phyloP scores from a whole-genome alignment of 2,113 vertebrate genomes.

The Clarias gariepinus region DNA sequence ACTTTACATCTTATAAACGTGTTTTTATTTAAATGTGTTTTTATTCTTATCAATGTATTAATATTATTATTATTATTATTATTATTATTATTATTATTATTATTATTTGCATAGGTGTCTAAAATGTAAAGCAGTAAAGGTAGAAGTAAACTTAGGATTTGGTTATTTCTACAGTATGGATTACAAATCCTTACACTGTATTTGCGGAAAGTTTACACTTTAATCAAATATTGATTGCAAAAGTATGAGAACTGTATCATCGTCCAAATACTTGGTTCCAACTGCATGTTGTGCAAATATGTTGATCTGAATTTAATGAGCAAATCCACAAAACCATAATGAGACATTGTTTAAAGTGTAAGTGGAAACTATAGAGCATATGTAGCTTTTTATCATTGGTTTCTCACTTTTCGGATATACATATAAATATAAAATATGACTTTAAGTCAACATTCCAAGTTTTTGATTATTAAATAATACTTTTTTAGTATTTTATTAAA shows the following conservation, averaged over 20 bases:
- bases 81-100: no score
- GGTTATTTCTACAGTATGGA: background rate
- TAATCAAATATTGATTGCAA: background rate
- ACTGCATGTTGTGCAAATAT: background rate
- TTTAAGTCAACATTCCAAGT: no score
- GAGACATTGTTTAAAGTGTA: no score
- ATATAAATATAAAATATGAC: no score
- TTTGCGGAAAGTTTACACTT: background rate
- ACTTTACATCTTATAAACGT: background rate
- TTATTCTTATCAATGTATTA: no score
- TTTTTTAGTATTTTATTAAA: background rate
- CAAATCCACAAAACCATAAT: no score
- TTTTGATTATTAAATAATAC: background rate
- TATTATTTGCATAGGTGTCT: background rate
- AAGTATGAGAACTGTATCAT: background rate
- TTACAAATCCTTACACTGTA: no score
- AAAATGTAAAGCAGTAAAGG: background rate
- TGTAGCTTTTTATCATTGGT: no score
- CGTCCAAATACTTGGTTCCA: background rate
- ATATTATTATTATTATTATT: no score
- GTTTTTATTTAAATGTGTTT: background rate
- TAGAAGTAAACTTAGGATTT: background rate
- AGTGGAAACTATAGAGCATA: no score
- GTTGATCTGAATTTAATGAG: background rate
- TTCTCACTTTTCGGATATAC: no score